Percentiles rank a stretch among this genome's conserved stretches.
Evolutionary conservation across 2,113 vertebrate genomes (phyloP).

Genomic region (Nerophis ophidion): DNA sequence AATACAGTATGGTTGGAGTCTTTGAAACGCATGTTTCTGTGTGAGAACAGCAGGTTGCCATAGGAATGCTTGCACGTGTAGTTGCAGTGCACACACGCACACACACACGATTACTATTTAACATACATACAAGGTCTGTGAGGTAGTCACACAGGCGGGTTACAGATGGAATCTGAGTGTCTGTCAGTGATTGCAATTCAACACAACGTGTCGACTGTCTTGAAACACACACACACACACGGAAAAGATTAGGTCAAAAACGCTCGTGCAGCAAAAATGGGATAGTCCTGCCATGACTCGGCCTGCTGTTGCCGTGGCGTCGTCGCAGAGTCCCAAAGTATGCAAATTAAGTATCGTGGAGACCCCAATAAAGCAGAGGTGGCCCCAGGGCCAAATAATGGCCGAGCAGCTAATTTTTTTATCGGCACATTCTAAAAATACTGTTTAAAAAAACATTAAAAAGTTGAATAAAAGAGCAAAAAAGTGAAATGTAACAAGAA

Average conservation of each 20-base stretch:
- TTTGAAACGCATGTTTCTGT: conserved; percentile 6
- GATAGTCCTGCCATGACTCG: background rate
- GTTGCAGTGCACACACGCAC: background rate
- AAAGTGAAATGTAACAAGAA: too few relatives aligned
- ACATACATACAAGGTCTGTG: background rate
- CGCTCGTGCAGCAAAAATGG: background rate
- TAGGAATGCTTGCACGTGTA: conserved; percentile 8
- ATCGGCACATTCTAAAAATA: too few relatives aligned
- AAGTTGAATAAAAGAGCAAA: too few relatives aligned
- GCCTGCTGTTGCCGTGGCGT: background rate
- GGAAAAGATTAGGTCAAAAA: background rate
- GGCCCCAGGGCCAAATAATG: too few relatives aligned
- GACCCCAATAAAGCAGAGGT: background rate
- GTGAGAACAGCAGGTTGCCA: conserved; percentile 14
- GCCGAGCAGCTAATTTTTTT: too few relatives aligned
- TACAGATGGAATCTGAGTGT: conserved; percentile 21
- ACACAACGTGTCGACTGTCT: conserved; percentile 7
- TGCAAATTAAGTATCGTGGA: background rate
- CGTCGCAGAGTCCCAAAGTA: background rate
- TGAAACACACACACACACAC: background rate
- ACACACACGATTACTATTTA: background rate
- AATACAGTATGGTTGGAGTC: background rate
- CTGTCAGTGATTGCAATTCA: background rate
- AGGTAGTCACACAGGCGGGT: conserved; percentile 1
- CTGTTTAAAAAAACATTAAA: too few relatives aligned